A percentile compares a stretch with the other conserved stretches of the same genome.
phyloP scores from a whole-genome alignment of 2,113 vertebrate species.

The Apus apus region DNA sequence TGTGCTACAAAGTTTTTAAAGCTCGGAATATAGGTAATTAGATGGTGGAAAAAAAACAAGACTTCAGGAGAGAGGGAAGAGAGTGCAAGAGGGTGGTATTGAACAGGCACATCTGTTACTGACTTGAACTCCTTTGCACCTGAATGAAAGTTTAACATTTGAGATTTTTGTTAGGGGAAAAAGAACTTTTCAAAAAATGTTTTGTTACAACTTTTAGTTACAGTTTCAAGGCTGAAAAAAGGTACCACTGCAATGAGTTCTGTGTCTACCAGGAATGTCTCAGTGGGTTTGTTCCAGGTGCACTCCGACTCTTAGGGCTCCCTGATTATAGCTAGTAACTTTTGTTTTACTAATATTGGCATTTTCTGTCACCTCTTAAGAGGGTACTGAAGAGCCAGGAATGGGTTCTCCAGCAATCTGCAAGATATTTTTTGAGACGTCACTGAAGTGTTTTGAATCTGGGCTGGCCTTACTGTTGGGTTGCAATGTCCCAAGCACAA shows the following conservation, averaged over 20 bases:
- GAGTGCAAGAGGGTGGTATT: background rate
- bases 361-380: background rate
- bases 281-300: background rate
- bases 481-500: background rate
- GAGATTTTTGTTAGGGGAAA: background rate
- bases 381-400: background rate
- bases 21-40: background rate
- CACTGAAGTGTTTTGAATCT: background rate
- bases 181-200: background rate
- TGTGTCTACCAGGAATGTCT: background rate
- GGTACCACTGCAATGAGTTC: background rate
- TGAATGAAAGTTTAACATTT: background rate
- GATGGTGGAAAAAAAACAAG: background rate
- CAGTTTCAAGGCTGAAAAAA: background rate
- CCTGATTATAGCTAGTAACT: background rate
- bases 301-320: background rate
- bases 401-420: background rate
- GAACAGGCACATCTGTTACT: background rate
- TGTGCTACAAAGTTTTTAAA: background rate
- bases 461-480: background rate
- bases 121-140: background rate
- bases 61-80: background rate
- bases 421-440: background rate
- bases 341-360: background rate
- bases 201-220: background rate